Evolutionary conservation across 2,113 vertebrate genomes (phyloP).

Genomic region (Aythya baeri): DNA sequence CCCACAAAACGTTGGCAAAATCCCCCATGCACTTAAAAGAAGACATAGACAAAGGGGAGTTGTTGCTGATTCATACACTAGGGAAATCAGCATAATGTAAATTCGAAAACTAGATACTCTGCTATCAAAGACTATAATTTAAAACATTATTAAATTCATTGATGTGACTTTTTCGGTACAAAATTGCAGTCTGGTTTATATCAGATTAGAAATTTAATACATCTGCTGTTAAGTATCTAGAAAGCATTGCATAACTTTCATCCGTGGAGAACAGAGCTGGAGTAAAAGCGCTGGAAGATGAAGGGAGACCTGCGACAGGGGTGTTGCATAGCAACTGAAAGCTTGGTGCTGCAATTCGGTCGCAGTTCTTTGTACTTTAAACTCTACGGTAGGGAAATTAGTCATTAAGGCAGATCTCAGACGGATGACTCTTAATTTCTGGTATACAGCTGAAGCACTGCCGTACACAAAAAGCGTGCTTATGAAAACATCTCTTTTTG

Average conservation of each 20-base stretch:
- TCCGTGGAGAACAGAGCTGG: constrained; percentile 26
- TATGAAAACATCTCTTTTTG: constrained; percentile 2
- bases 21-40: background rate
- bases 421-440: constrained; percentile 60
- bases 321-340: constrained; percentile 79
- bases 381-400: constrained; percentile 55
- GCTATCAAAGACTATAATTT: constrained; percentile 40
- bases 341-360: constrained; percentile 43
- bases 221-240: constrained; percentile 67
- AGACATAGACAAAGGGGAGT: constrained; percentile 9
- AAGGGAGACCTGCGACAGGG: constrained; percentile 55
- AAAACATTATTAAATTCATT: constrained; percentile 44
- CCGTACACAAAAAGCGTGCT: constrained; percentile 23
- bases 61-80: background rate
- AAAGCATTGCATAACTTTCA: constrained; percentile 71
- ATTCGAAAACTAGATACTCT: constrained; percentile 54
- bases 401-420: constrained; percentile 65
- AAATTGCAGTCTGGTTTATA: constrained; percentile 65
- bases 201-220: constrained; percentile 71
- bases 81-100: constrained; percentile 37
- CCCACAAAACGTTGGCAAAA: background rate
- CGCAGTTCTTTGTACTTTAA: constrained; percentile 65
- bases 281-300: constrained; percentile 57
- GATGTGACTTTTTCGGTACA: constrained; percentile 48
- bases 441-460: constrained; percentile 27